Evolutionary conservation across 2,888 invertebrate species (phyloP), one percentile per base, ranked within the genome.

Genomic region (Lithophane ornitopus): DNA sequence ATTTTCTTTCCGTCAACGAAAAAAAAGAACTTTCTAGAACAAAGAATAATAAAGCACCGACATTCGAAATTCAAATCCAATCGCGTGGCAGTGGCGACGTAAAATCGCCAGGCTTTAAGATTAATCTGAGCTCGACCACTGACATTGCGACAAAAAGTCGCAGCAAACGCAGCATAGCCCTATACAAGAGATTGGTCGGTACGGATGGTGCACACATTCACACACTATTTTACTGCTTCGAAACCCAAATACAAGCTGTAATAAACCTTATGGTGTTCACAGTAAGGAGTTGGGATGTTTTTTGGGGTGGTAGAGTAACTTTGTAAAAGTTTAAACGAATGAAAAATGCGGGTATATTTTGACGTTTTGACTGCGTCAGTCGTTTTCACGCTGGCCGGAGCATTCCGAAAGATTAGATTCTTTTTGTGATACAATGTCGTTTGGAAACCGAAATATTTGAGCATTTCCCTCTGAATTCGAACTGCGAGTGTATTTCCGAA

Each of bases 171-270:
- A 87, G 68, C 83, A 82, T 78, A 65, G 78, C 85, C 84, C 87
- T 88, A 89, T 87, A 85, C 87, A 85, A 80, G 87, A 87, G 91
- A 91, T 91, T 90, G 90, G 89, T 85, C 80, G 88, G 84, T 79
- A 81, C 81, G 85, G 84, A 85, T 83, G 68, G 79, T 85, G 76
- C 83, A 81, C 80, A 70, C 65, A 58, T 66, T 74, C 66, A 82
- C 87, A 81, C 79, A 68, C 22, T 14, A 22, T 62, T 59, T 26
- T 70, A 41, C 58, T 4, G 44, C 41, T 74, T 2, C 4, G 0
- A 49, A 76, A 69, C n/a, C 41, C 2, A 54, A 59, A 67, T 28
- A 22, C 61, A 52, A 28, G 0, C 26, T 11, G 58, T 39, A 67
- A 56, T 69, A 11, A 65, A 65, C 78, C 19, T 56, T 83, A 74